Percentiles rank a stretch among this genome's conserved stretches.
Conservation (phyloP, 2,888 invertebrate species). For the Napeogenes sylphis region DNA sequence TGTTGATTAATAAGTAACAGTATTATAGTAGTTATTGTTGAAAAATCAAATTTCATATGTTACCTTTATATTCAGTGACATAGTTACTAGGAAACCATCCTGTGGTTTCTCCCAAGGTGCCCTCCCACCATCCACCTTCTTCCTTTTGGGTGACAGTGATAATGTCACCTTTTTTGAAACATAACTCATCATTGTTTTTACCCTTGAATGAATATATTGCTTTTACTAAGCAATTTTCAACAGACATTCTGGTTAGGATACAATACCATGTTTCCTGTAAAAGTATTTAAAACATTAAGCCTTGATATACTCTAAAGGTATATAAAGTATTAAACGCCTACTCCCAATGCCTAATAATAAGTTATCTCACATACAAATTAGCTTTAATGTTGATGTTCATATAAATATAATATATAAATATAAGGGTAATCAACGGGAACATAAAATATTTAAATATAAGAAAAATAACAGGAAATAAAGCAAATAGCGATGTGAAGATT, state of each 20-base stretch:
- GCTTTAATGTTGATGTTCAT: too few species aligned
- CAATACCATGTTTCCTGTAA: constrained; percentile 53
- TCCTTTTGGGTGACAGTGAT: constrained; percentile 97
- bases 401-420: background rate
- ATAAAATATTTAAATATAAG: background rate
- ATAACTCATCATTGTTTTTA: constrained; percentile 97
- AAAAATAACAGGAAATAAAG: constrained; percentile 4
- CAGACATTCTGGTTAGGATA: constrained; percentile 68
- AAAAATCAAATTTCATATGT: constrained; percentile 20
- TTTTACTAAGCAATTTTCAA: constrained; percentile 85
- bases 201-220: constrained; percentile 96
- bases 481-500: constrained; percentile 1
- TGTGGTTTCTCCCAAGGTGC: constrained; percentile 94
- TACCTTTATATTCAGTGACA: constrained; percentile 91
- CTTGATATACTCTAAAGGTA: constrained; percentile 12
- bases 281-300: constrained; percentile 20
- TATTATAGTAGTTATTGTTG: background rate
- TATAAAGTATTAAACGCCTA: constrained; percentile 24
- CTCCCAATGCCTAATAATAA: constrained; percentile 6
- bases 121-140: constrained; percentile 99
- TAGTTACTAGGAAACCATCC: constrained; percentile 99
- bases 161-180: constrained; percentile 96
- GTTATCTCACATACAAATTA: background rate
- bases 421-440: background rate
- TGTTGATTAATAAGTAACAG: background rate